These are phyloP conservation scores for Sphenodon punctatus DNA, from an alignment of 2,797 vertebrate species.

Conservation along the genomic window DNA sequence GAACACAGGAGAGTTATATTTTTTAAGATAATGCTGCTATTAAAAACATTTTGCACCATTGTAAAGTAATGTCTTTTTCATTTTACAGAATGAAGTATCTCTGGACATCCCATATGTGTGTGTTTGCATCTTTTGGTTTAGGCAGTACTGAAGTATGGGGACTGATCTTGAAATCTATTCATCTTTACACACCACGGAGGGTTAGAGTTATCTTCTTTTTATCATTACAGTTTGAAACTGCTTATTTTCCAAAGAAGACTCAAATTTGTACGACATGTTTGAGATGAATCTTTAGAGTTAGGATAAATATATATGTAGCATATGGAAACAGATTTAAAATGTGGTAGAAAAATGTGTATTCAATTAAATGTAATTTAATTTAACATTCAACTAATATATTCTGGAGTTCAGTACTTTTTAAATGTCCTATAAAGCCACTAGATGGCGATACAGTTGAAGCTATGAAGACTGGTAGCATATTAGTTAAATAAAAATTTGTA, in stretches of 20 bases:
- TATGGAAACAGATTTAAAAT: not conserved
- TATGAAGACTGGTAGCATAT: constrained; percentile 7
- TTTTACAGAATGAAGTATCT: constrained; percentile 94
- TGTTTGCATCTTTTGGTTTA: constrained; percentile 91
- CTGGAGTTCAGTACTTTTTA: not conserved
- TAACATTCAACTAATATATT: not conserved
- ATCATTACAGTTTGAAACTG: not conserved
- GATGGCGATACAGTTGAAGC: constrained; percentile 60
- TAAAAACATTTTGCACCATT: not conserved
- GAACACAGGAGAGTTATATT: not conserved
- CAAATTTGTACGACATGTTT: not conserved
- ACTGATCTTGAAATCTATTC: constrained; percentile 77
- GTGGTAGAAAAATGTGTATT: not conserved
- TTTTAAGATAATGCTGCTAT: not conserved
- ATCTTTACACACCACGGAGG: constrained; percentile 81
- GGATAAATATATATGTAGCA: not conserved
- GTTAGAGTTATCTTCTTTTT: constrained; percentile 55
- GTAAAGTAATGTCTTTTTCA: not conserved
- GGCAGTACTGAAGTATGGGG: constrained; percentile 89
- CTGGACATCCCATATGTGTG: constrained; percentile 97
- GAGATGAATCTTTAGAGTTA: not conserved
- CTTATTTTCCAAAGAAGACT: not conserved
- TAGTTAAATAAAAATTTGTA: not conserved
- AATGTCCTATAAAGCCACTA: constrained; percentile 50
- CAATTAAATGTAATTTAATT: not conserved